Evolutionary conservation across 2,113 vertebrate genomes (phyloP).

Genomic region (Sinocyclocheilus maitianheensis): DNA sequence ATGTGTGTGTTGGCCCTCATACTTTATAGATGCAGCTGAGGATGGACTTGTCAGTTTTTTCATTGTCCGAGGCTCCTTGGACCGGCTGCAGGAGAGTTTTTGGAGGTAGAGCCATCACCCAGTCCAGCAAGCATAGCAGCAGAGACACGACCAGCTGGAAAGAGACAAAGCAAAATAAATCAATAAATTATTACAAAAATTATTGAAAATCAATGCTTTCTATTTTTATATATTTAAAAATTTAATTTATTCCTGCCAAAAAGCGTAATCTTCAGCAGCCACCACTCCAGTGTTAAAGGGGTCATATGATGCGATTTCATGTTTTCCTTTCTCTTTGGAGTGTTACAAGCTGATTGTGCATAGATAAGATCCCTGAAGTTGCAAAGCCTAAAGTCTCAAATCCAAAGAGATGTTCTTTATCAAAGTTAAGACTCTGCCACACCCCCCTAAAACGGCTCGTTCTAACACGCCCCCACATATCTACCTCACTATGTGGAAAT

Average conservation of each 20-base stretch:
- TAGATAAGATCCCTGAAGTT: too few relatives aligned
- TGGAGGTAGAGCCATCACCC: conserved; percentile 96
- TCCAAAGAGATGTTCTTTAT: too few relatives aligned
- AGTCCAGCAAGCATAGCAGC: conserved; percentile 94
- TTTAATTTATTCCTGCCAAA: background rate
- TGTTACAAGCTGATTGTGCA: too few relatives aligned
- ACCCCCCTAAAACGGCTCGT: too few relatives aligned
- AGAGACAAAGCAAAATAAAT: background rate
- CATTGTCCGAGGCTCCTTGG: conserved; percentile 83
- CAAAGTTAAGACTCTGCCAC: too few relatives aligned
- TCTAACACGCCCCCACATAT: too few relatives aligned
- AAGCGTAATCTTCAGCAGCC: too few relatives aligned
- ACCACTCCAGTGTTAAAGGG: too few relatives aligned
- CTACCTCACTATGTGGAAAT: too few relatives aligned
- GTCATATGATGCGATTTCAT: too few relatives aligned
- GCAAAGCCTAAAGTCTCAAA: too few relatives aligned
- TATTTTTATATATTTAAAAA: background rate
- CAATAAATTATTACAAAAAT: background rate
- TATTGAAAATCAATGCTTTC: background rate
- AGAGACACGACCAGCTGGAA: conserved; percentile 93
- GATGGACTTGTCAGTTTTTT: conserved; percentile 87
- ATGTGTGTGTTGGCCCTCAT: background rate
- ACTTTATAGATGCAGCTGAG: conserved; percentile 98
- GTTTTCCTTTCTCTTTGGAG: too few relatives aligned
- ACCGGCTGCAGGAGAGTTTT: conserved; percentile 89